A percentile compares a stretch with the other conserved stretches of the same genome.
These are phyloP conservation scores for Mizuhopecten yessoensis DNA, from an alignment of 1,140 invertebrate genomes.

Conservation along the genomic window DNA sequence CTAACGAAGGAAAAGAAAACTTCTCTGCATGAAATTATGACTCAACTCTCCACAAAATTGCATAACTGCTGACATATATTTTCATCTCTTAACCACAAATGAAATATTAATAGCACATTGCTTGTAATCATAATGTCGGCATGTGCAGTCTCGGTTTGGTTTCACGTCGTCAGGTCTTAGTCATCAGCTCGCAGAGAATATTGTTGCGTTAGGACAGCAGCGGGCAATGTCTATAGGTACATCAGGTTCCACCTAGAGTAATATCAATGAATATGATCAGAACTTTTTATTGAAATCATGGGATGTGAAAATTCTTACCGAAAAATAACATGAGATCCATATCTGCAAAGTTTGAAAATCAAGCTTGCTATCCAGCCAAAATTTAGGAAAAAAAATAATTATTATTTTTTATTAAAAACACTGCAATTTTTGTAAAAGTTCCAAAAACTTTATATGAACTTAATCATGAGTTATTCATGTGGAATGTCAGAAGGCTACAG, in stretches of 20 bases:
- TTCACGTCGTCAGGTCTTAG: not conserved
- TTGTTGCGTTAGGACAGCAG: not conserved
- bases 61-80: conserved; percentile 7
- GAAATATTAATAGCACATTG: conserved; percentile 15
- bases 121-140: not conserved
- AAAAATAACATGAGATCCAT: not conserved
- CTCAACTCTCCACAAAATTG: not conserved
- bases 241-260: not conserved
- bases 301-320: not conserved
- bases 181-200: not conserved
- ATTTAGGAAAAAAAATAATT: not conserved
- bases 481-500: not conserved
- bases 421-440: not conserved
- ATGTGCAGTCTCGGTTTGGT: not conserved
- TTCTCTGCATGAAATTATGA: conserved; percentile 14
- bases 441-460: not conserved
- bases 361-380: not conserved
- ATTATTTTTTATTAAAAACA: not conserved
- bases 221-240: not conserved
- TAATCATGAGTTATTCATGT: not conserved
- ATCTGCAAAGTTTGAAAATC: not conserved
- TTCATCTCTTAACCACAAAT: conserved; percentile 38
- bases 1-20: not conserved
- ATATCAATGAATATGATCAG: not conserved
- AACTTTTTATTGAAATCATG: not conserved